Percentiles rank a stretch among this genome's conserved stretches.
phyloP scores from a whole-genome alignment of 2,797 vertebrate species.

The Cryptoprocta ferox region DNA sequence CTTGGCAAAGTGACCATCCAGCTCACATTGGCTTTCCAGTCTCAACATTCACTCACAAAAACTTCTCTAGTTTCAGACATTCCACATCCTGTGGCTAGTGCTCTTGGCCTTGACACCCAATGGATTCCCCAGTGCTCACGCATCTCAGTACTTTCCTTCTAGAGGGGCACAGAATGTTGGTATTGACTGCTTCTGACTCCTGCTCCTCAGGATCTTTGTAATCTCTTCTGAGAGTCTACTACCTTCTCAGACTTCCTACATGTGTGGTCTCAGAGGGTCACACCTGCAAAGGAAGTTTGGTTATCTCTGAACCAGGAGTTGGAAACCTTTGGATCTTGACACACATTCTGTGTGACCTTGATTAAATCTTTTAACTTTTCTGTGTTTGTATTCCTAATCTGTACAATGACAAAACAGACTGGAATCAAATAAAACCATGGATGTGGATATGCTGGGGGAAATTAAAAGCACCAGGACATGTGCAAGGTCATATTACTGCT shows the following conservation, averaged over 20 bases:
- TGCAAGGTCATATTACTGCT: background rate
- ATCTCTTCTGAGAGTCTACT: background rate
- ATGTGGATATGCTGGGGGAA: background rate
- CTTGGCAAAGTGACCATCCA: background rate
- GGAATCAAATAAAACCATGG: background rate
- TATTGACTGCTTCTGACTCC: background rate
- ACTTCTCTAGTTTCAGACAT: background rate
- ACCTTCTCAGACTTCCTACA: background rate
- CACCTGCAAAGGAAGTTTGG: background rate
- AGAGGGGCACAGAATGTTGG: background rate
- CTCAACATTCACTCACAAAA: background rate
- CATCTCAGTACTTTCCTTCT: background rate
- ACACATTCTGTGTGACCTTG: background rate
- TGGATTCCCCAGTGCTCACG: background rate
- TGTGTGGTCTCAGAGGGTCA: background rate
- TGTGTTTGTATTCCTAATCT: background rate
- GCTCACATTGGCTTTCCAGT: background rate
- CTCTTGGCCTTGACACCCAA: fast-evolving
- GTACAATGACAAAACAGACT: background rate
- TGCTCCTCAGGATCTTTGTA: background rate
- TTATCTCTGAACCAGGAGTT: background rate
- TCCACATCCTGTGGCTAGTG: background rate
- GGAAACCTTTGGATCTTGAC: background rate
- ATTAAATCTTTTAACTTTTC: background rate
- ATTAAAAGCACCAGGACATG: background rate